Conservation (phyloP, 2,113 vertebrate genomes). For the Sander lucioperca region DNA sequence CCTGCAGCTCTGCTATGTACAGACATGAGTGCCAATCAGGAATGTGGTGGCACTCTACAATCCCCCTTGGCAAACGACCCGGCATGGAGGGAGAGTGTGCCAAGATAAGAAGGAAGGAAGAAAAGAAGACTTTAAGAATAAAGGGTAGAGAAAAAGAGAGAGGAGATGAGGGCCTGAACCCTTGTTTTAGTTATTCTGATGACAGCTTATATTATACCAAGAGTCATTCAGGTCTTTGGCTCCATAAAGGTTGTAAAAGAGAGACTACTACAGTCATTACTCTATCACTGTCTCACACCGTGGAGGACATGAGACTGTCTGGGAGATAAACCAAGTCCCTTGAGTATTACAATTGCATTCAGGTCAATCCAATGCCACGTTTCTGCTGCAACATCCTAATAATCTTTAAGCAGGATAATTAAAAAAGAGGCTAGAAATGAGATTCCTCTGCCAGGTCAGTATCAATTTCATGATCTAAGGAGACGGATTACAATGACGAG, state of each 20-base stretch:
- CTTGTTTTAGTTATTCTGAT: slow-evolving; percentile 28
- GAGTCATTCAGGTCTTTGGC: slow-evolving; percentile 34
- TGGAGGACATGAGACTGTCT: slow-evolving; percentile 20
- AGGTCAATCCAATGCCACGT: slow-evolving; percentile 34
- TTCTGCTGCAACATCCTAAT: slow-evolving; percentile 19
- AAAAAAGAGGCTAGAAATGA: slow-evolving; percentile 34
- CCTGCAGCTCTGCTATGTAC: slow-evolving; percentile 38
- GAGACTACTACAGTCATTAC: slow-evolving; percentile 46
- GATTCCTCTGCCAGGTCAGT: slow-evolving; percentile 28
- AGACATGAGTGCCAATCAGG: slow-evolving; percentile 60
- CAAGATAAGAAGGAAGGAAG: slow-evolving; percentile 25
- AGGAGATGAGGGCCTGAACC: not conserved
- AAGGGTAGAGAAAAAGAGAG: not conserved
- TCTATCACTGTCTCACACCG: slow-evolving; percentile 7
- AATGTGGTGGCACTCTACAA: slow-evolving; percentile 57
- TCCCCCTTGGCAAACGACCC: slow-evolving; percentile 30
- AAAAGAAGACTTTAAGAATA: slow-evolving; percentile 10
- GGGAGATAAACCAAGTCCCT: slow-evolving; percentile 14
- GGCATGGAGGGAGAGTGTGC: slow-evolving; percentile 15
- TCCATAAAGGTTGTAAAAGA: slow-evolving; percentile 17
- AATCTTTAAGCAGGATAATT: slow-evolving; percentile 24
- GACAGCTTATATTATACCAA: slow-evolving; percentile 24
- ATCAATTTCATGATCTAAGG: slow-evolving; percentile 30
- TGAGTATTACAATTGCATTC: slow-evolving; percentile 28
- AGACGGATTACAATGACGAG: slow-evolving; percentile 11